Conservation (phyloP, 2,797 vertebrate species). For the Dryobates pubescens region DNA sequence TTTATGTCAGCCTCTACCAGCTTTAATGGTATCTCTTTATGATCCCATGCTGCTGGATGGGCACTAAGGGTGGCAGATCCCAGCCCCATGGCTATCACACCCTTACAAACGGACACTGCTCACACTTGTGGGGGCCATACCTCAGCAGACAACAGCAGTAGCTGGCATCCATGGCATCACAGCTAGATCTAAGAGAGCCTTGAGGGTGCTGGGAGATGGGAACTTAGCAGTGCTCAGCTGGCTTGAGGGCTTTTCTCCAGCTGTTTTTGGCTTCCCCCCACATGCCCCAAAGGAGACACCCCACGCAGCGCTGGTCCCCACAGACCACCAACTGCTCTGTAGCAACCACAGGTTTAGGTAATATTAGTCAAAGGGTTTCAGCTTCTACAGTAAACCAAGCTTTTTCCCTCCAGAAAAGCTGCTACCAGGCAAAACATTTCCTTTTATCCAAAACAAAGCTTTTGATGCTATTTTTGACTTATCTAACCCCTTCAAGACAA, state of each 20-base stretch:
- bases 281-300: background rate
- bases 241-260: background rate
- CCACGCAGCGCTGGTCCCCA: fast-evolving
- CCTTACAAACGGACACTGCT: background rate
- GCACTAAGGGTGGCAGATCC: background rate
- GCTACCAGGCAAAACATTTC: background rate
- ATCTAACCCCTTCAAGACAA: background rate
- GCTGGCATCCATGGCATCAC: background rate
- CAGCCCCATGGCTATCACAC: background rate
- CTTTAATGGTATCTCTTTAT: background rate
- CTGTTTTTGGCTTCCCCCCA: background rate
- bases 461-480: background rate
- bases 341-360: background rate
- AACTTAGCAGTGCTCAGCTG: background rate
- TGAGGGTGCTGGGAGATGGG: background rate
- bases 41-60: fast-evolving
- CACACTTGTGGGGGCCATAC: background rate
- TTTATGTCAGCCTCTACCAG: background rate
- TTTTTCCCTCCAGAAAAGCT: background rate
- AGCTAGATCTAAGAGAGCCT: background rate
- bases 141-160: background rate
- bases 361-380: background rate
- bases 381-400: background rate
- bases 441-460: background rate
- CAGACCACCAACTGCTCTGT: background rate